phyloP scores from a whole-genome alignment of 2,113 vertebrate species.

The Notiomystis cincta region DNA sequence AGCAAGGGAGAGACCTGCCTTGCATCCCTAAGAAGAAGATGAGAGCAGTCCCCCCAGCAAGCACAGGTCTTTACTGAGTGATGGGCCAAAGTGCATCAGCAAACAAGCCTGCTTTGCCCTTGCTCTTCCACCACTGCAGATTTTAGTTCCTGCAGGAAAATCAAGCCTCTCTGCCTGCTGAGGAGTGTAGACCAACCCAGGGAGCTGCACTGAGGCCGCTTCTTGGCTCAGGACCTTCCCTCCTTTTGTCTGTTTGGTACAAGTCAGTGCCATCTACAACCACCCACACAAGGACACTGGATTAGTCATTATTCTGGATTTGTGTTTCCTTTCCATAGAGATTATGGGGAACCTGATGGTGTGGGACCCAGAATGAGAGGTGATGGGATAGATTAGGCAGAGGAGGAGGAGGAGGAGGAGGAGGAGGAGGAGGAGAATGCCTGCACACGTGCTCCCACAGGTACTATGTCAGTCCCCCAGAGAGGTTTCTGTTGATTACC shows the following conservation, averaged over 20 bases:
- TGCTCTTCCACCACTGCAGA: not conserved
- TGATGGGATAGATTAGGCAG: not conserved
- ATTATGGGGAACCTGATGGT: not conserved
- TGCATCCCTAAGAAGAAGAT: not conserved
- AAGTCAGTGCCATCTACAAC: not conserved
- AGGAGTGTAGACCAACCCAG: not conserved
- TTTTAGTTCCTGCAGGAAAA: not conserved
- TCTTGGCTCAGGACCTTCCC: not conserved
- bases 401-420: not conserved
- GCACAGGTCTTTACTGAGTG: not conserved
- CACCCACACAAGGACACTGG: not conserved
- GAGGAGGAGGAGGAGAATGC: not conserved
- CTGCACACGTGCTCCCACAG: fast-evolving
- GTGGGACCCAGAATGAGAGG: not conserved
- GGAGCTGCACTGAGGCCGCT: not conserved
- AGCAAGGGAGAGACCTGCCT: not conserved
- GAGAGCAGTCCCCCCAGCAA: not conserved
- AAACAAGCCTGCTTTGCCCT: not conserved
- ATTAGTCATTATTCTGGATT: not conserved
- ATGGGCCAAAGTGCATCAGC: not conserved
- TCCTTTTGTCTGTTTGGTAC: not conserved
- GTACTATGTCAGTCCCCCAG: not conserved
- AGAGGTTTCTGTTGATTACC: not conserved
- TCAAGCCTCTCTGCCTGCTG: not conserved
- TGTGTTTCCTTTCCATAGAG: not conserved